Base-by-base conservation (phyloP, 2,888 invertebrate genomes). In the Tillus elongatus region DNA sequence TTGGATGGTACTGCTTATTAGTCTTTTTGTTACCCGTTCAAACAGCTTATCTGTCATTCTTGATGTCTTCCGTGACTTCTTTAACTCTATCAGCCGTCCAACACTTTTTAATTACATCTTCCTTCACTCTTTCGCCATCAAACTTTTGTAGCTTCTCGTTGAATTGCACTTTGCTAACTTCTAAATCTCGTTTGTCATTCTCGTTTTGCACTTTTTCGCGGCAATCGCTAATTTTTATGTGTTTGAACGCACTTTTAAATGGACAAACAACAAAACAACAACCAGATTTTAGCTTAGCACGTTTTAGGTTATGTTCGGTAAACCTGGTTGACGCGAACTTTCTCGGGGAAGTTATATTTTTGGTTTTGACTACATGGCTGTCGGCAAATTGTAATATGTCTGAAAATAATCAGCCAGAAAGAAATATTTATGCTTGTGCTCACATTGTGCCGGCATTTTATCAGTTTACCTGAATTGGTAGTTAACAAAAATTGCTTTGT, bases 371-470 rank as follows among this genome's bases (percentile, higher is more conserved):
- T 32, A 3, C 33, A 32, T 32, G 14, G 33, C 33, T n/a, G 33
- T 32, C 11, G 3, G 15, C 32, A 32, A 32, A 32, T 32, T 32
- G 11, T 32, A 14, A 32, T 13, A 32, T 32, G 15, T 14, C 32
- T 32, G 32, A 32, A 32, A 32, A 32, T 32, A 32, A 14, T 32
- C n/a, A 32, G 32, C 13, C 32, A 32, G 15, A 32, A 32, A 6
- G 14, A 32, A 14, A 32, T 32, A 13, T 13, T 8, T 10, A 32
- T 32, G 10, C 32, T n/a, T n/a, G n/a, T n/a, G n/a, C n/a, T n/a
- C n/a, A n/a, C n/a, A n/a, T 32, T 32, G 13, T 32, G 32, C 15
- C 8, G 13, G 13, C 11, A 12, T 32, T 32, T 32, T 32, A 2
- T 15, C 15, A 32, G 13, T 32, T 9, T 32, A 6, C 32, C 32